Conservation (phyloP, 2,113 vertebrate species). For the Poeciliopsis occidentalis region DNA sequence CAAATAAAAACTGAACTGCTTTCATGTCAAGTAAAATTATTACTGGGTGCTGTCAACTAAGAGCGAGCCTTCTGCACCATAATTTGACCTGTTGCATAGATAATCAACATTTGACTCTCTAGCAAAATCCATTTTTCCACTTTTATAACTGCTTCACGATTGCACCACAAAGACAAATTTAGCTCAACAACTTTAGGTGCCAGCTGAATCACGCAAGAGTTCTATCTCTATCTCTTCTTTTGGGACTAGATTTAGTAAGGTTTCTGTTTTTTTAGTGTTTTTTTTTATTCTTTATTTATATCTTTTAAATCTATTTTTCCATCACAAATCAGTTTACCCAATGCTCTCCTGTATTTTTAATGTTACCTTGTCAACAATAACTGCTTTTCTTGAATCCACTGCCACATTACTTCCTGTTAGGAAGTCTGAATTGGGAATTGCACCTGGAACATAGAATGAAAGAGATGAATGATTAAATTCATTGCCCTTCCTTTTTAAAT, state of each 20-base stretch:
- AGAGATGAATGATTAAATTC: not conserved
- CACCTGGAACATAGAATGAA: slow-evolving; percentile 72
- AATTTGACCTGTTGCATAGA: not conserved
- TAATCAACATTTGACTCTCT: not conserved
- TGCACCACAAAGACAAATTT: too few species aligned
- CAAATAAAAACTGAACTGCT: not conserved
- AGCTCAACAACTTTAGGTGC: too few species aligned
- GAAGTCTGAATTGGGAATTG: slow-evolving; percentile 80
- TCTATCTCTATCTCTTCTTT: not conserved
- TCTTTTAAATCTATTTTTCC: not conserved
- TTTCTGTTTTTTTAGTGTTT: not conserved
- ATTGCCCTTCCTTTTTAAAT: not conserved
- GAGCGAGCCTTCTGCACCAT: not conserved
- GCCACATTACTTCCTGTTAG: slow-evolving; percentile 77
- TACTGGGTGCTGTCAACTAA: not conserved
- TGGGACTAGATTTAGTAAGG: not conserved
- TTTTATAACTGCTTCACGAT: not conserved
- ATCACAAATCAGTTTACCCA: not conserved
- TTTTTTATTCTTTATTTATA: too few species aligned
- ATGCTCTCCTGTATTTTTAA: not conserved
- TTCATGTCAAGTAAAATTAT: not conserved
- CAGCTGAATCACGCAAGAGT: not conserved
- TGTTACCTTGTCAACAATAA: slow-evolving; percentile 87
- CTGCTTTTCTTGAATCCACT: slow-evolving; percentile 73
- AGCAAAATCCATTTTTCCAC: not conserved